Percentiles rank a stretch among this genome's conserved stretches.
phyloP scores from a whole-genome alignment of 2,797 vertebrate species.

The Cossypha polioptera region DNA sequence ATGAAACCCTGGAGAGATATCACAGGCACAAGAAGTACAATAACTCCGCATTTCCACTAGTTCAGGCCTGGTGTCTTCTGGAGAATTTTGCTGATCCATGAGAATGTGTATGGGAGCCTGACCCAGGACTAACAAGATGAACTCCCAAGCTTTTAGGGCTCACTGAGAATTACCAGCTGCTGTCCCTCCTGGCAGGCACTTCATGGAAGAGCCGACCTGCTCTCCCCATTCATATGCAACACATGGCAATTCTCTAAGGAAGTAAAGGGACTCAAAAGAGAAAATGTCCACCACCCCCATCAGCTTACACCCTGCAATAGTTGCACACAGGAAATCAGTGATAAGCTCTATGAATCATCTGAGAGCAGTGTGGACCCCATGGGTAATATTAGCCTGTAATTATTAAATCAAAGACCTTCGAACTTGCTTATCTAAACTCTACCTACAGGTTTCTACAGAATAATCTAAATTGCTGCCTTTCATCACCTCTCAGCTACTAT shows the following conservation, averaged over 20 bases:
- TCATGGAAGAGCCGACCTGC: accelerated
- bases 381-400: not conserved
- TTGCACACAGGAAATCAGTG: not conserved
- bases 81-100: not conserved
- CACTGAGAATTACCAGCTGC: not conserved
- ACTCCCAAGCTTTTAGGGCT: not conserved
- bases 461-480: not conserved
- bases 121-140: not conserved
- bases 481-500: not conserved
- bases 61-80: not conserved
- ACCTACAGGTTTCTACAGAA: not conserved
- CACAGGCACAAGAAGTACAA: not conserved
- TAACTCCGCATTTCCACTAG: not conserved
- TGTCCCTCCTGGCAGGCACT: not conserved
- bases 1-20: not conserved
- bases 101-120: not conserved
- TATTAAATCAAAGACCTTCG: not conserved
- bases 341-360: not conserved
- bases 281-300: accelerated
- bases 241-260: not conserved
- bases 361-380: not conserved
- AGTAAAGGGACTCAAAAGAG: not conserved
- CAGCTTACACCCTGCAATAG: not conserved
- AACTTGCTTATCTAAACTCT: not conserved
- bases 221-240: not conserved